Base-by-base conservation (phyloP, 2,888 invertebrate genomes). In the Mechanitis messenoides region DNA sequence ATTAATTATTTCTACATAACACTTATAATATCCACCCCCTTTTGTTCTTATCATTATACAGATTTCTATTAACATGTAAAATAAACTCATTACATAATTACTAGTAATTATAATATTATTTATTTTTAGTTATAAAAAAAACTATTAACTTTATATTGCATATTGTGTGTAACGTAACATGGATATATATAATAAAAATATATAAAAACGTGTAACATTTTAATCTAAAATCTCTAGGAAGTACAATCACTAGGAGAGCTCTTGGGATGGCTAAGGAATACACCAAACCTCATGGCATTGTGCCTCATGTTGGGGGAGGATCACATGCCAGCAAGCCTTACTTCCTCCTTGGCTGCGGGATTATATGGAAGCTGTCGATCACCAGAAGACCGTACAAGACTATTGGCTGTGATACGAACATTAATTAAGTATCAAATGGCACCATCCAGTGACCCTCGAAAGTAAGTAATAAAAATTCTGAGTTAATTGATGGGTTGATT, bases 301-400 rank as follows among this genome's bases (percentile, higher is more conserved):
- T 88, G 88, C 68, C 78, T 91, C 0, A 80, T 89, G 3, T 80
- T 88, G 0, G 90, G 90, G 11, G 90, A 90, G 61, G 87, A 87
- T 9, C 81, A 84, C 64, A 81, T 88, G 74, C 86, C 89, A 0
- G 70, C 80, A 0, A 76, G 80, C 1, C 73, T 90, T 53, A 86
- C 89, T 0, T 72, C 84, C 1, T 74, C 83, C 0, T 72, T 91
- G 20, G 81, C 85, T 0, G 79, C 90, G 0, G 91, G 91, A 0
- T 67, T 91, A 60, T 90, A 90, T 61, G 89, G 88, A 46, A 87
- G 88, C 74, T 84, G 85, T 63, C 77, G 85, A 11, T 80, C 81
- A 0, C 71, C 77, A 1, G 70, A 79, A 0, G 89, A 87, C 72
- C 74, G 87, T 53, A 81, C 84, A 1, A 71, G 82, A 42, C 76